A percentile compares a stretch with the other conserved stretches of the same genome.
phyloP scores from a whole-genome alignment of 2,113 vertebrate species.

The Trachemys scripta region DNA sequence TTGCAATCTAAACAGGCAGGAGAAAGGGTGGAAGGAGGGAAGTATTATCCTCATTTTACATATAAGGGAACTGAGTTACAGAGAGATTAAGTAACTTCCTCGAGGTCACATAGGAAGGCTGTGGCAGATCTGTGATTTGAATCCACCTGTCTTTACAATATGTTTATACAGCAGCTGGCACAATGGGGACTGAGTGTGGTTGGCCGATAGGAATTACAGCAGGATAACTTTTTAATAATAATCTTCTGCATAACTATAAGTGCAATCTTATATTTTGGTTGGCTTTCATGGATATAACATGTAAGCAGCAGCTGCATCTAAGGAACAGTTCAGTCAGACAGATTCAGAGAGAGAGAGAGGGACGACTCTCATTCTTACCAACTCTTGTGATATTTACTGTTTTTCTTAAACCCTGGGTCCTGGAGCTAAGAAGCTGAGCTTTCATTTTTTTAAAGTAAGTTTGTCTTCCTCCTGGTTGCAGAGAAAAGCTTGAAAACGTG shows the following conservation, averaged over 20 bases:
- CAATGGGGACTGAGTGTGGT: background rate
- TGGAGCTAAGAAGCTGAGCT: background rate
- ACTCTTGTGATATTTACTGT: background rate
- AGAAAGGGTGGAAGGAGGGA: background rate
- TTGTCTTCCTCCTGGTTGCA: background rate
- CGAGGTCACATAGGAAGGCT: background rate
- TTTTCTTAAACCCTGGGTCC: background rate
- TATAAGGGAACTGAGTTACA: background rate
- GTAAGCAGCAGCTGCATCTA: background rate
- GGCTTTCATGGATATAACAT: background rate
- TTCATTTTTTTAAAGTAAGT: background rate
- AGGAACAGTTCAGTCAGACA: background rate
- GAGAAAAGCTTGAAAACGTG: background rate
- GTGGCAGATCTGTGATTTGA: background rate
- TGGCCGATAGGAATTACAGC: background rate
- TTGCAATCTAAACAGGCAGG: background rate
- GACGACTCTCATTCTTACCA: background rate
- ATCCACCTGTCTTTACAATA: background rate
- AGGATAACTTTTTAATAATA: background rate
- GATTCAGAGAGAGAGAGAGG: background rate
- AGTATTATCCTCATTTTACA: background rate
- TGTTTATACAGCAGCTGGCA: background rate
- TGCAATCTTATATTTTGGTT: background rate
- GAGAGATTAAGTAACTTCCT: background rate
- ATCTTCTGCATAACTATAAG: background rate